phyloP scores from a whole-genome alignment of 2,113 vertebrate genomes.

The Scopus umbretta region DNA sequence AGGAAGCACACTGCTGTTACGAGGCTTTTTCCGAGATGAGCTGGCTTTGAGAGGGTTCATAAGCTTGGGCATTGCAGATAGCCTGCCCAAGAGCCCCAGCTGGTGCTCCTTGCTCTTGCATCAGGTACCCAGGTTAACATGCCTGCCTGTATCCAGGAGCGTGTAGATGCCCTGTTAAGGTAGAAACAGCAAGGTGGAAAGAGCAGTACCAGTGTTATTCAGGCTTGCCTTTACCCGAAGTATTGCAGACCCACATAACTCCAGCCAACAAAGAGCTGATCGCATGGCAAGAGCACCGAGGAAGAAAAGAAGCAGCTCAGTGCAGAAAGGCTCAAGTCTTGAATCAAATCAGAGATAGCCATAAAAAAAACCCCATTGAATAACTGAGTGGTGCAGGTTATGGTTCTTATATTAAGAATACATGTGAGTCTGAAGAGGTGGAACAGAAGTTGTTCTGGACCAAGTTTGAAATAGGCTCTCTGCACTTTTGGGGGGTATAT shows the following conservation, averaged over 20 bases:
- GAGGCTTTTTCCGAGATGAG: neutral
- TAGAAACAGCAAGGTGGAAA: neutral
- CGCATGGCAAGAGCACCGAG: rapidly evolving
- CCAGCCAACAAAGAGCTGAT: neutral
- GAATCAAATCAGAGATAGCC: neutral
- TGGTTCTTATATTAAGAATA: neutral
- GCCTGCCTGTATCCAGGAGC: neutral
- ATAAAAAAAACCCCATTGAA: neutral
- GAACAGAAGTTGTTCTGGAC: neutral
- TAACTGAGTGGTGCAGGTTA: neutral
- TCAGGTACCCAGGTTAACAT: neutral
- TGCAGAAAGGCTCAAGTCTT: neutral
- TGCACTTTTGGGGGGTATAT: neutral
- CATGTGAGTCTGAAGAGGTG: neutral
- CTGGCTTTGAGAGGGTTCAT: neutral
- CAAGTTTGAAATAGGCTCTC: neutral
- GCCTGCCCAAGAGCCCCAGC: neutral
- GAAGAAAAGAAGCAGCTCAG: neutral
- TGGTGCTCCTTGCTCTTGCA: neutral
- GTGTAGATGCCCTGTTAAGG: neutral
- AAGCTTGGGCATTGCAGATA: neutral
- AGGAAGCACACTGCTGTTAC: neutral
- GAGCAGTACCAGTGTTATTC: rapidly evolving
- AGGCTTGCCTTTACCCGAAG: neutral
- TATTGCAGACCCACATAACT: neutral